A percentile compares a stretch with the other conserved stretches of the same genome.
phyloP scores from a whole-genome alignment of 2,888 invertebrate genomes.

The Smittia sp. region DNA sequence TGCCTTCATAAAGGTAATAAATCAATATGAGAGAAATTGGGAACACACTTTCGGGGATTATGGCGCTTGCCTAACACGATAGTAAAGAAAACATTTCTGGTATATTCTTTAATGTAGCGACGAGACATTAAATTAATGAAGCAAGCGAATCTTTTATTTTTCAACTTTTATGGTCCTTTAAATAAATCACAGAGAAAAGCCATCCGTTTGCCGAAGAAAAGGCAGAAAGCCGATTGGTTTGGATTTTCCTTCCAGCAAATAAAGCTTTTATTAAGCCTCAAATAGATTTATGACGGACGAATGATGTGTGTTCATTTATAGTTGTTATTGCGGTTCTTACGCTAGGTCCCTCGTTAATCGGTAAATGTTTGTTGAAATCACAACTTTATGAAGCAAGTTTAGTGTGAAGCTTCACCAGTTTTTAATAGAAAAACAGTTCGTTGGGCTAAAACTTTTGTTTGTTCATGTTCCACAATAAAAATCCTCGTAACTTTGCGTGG shows the following conservation, averaged over 20 bases:
- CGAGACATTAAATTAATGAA: constrained; percentile 13
- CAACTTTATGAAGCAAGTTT: too few species aligned
- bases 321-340: too few species aligned
- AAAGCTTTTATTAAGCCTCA: background rate
- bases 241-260: background rate
- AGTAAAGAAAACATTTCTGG: background rate
- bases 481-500: too few species aligned
- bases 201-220: background rate
- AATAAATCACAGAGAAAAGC: constrained; percentile 1
- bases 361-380: too few species aligned
- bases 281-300: constrained; percentile 30
- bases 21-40: background rate
- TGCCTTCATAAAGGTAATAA: constrained; percentile 16
- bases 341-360: too few species aligned
- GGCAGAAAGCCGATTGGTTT: background rate
- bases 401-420: too few species aligned
- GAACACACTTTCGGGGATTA: background rate
- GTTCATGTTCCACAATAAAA: too few species aligned
- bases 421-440: too few species aligned
- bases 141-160: background rate
- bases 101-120: constrained; percentile 4
- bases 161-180: background rate
- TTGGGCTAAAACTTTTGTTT: too few species aligned
- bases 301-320: background rate
- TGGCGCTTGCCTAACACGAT: background rate